Percentiles rank a stretch among this genome's conserved stretches.
Conservation (phyloP, 2,888 invertebrate species). For the Cremastobaeus sp. region DNA sequence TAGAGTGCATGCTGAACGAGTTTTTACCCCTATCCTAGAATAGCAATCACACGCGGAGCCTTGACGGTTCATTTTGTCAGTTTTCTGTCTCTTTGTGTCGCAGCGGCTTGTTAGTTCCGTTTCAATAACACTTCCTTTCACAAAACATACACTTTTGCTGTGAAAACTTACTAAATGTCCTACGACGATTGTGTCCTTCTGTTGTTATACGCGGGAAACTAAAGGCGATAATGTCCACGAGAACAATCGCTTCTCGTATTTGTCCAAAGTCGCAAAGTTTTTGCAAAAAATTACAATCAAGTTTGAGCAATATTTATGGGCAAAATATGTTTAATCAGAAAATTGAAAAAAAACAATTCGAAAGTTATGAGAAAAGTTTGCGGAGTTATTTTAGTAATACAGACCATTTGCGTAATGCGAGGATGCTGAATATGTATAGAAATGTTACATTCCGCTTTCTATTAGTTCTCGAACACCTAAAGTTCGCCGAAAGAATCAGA, state of each 20-base stretch:
- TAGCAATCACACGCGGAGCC: slow-evolving; percentile 41
- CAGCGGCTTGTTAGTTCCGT: slow-evolving; percentile 46
- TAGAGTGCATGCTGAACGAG: slow-evolving; percentile 35
- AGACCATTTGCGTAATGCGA: slow-evolving; percentile 4
- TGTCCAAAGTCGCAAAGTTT: too few relatives aligned
- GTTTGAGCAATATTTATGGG: too few relatives aligned
- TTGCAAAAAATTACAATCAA: too few relatives aligned
- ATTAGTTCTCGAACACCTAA: slow-evolving; percentile 27
- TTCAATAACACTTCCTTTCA: slow-evolving; percentile 56
- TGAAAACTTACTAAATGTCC: slow-evolving; percentile 41
- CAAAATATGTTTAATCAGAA: too few relatives aligned
- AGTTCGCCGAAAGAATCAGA: slow-evolving; percentile 24
- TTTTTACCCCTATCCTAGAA: slow-evolving; percentile 54
- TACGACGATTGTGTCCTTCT: slow-evolving; percentile 41
- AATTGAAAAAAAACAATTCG: too few relatives aligned
- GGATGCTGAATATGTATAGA: background rate
- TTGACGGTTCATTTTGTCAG: slow-evolving; percentile 50
- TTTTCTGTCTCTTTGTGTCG: slow-evolving; percentile 54
- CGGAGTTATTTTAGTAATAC: too few relatives aligned
- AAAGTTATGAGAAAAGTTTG: too few relatives aligned
- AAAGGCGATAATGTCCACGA: slow-evolving; percentile 21
- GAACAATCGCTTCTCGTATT: too few relatives aligned
- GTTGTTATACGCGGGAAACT: slow-evolving; percentile 44
- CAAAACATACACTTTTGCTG: slow-evolving; percentile 39
- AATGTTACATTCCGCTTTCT: slow-evolving; percentile 31